Evolutionary conservation across 2,797 vertebrate species (phyloP), one percentile per base, ranked within the genome.

Genomic region (Scolopax bukidnonensis): DNA sequence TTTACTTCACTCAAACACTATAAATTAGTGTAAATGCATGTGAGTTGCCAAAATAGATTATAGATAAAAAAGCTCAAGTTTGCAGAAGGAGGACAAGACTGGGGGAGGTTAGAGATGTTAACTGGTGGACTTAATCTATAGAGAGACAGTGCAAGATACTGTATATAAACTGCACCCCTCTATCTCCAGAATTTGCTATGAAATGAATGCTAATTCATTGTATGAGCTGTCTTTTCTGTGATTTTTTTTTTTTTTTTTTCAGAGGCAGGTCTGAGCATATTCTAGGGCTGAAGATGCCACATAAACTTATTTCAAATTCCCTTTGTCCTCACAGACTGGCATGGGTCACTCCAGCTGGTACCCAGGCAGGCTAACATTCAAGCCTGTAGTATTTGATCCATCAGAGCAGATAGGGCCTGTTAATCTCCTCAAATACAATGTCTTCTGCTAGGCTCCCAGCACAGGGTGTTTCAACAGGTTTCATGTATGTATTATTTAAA

Each of bases 11-110:
- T 68, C 79, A 21, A 73, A 45, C 11, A 7, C 9, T 90, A 6
- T 40, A 51, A 79, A 48, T 47, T 47, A 21, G 7, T 60, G 16
- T 60, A 61, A 33, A 19, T 69, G 6, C 38, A 14, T 28, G 30
- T 5, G 18, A 15, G 4, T 76, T 65, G 4, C 36, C 65, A 6
- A 60, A 9, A 5, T 27, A 74, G 24, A 60, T 0, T 0, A 6
- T 28, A 23, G 10, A 32, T 65, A 43, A 65, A 82, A 82, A 65
- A 73, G 8, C 33, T 80, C 13, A 53, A 5, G 21, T 77, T 59
- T 75, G 9, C 41, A 32, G 45, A 28, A 63, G 13, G 20, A 79
- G 24, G 6, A 13, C 11, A 33, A 21, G n/a, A 20, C 23, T 78
- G 8, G 11, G 15, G 6, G 10, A 76, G 4, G 4, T 24, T 23